These are phyloP conservation scores for Brachyhypopomus occidentalis DNA, from an alignment of 2,113 vertebrate genomes.

Conservation along the genomic window DNA sequence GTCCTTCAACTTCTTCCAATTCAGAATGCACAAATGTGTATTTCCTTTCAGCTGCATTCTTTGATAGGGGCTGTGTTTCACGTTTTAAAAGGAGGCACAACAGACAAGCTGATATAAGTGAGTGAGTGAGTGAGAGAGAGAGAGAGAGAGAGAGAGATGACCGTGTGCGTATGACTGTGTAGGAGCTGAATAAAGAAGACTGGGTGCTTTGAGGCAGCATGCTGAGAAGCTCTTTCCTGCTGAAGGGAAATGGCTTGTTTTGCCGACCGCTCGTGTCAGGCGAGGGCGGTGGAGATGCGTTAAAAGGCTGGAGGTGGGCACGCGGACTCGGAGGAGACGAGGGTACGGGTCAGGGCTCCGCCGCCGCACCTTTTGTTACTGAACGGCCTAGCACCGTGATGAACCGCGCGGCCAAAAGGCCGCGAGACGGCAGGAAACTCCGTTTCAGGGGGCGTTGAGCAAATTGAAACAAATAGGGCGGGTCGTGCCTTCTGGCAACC, in stretches of 20 bases:
- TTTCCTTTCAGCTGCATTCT: conserved; percentile 59
- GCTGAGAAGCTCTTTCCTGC: background rate
- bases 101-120: conserved; percentile 7
- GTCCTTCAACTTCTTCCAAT: conserved; percentile 45
- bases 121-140: conserved; percentile 3
- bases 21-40: conserved; percentile 57
- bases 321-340: background rate
- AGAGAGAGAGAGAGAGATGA: conserved; percentile 27
- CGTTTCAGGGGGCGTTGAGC: background rate
- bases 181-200: conserved; percentile 18
- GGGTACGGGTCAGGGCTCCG: conserved; percentile 1
- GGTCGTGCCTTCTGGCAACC: too few relatives aligned
- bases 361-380: conserved; percentile 17
- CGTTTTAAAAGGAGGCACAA: conserved; percentile 56
- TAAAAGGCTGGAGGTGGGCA: conserved; percentile 23
- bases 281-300: conserved; percentile 34
- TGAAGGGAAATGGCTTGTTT: background rate
- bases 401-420: background rate
- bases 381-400: conserved; percentile 11
- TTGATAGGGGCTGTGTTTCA: conserved; percentile 59
- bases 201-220: background rate
- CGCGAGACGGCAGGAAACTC: background rate
- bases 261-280: conserved; percentile 6
- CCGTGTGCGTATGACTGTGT: conserved; percentile 10
- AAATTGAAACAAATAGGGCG: background rate